These are phyloP conservation scores for Calameuta filiformis DNA, from an alignment of 2,888 invertebrate species.

Conservation along the genomic window DNA sequence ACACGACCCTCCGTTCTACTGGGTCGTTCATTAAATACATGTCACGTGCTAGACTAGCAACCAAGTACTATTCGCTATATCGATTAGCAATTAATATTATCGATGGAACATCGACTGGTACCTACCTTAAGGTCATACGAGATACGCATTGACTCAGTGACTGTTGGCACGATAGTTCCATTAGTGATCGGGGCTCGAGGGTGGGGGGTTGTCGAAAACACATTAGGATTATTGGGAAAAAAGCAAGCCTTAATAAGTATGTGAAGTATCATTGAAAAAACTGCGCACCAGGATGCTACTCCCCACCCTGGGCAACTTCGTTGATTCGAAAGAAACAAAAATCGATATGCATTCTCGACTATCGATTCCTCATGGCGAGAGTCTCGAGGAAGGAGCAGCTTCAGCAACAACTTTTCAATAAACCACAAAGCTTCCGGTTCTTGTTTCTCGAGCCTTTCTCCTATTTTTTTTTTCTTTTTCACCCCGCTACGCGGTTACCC, in stretches of 20 bases:
- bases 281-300: no score
- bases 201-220: background rate
- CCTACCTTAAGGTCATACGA: background rate
- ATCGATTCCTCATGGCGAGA: slow-evolving; percentile 25
- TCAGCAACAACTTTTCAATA: slow-evolving; percentile 53
- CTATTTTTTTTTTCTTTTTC: slow-evolving; percentile 17
- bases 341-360: background rate
- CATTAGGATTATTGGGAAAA: background rate
- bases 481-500: background rate
- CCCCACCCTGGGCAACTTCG: background rate
- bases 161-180: background rate
- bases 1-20: background rate
- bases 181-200: background rate
- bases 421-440: slow-evolving; percentile 52
- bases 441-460: slow-evolving; percentile 37
- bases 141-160: background rate
- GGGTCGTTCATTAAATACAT: background rate
- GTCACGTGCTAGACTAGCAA: background rate
- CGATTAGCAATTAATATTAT: background rate
- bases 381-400: slow-evolving; percentile 28
- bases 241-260: background rate
- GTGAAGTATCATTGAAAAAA: background rate
- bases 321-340: background rate
- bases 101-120: background rate
- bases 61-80: background rate